These are phyloP conservation scores for Chunga burmeisteri DNA, from an alignment of 2,113 vertebrate species.

Conservation along the genomic window DNA sequence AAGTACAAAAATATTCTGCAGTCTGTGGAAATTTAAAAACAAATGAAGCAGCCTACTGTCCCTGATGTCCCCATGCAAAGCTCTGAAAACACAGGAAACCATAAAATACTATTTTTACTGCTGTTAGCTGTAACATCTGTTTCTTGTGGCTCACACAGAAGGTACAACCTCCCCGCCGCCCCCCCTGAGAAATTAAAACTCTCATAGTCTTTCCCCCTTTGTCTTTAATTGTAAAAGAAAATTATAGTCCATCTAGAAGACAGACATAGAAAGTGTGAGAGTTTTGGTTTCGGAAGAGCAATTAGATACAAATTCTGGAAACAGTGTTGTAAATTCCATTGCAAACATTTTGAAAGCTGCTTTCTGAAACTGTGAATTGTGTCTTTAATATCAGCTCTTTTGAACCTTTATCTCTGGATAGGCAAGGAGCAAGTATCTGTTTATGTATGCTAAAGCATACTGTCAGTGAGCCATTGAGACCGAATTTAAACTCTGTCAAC, in stretches of 20 bases:
- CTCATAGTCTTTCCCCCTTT: neutral
- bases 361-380: neutral
- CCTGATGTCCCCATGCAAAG: neutral
- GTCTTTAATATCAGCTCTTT: neutral
- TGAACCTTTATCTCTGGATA: neutral
- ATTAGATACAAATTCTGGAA: neutral
- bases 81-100: neutral
- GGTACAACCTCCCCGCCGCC: fast-evolving
- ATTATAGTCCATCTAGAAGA: neutral
- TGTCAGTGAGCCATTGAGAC: neutral
- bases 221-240: neutral
- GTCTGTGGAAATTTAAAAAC: neutral
- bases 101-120: neutral
- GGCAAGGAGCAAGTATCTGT: neutral
- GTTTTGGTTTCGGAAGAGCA: neutral
- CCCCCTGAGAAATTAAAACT: neutral
- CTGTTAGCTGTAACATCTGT: neutral
- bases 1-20: neutral
- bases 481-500: neutral
- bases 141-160: neutral
- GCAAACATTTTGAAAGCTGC: neutral
- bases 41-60: neutral
- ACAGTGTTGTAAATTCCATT: neutral
- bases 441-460: neutral
- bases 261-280: neutral